phyloP scores from a whole-genome alignment of 92 coral and sea anemone species.

The Desmophyllum pertusum region DNA sequence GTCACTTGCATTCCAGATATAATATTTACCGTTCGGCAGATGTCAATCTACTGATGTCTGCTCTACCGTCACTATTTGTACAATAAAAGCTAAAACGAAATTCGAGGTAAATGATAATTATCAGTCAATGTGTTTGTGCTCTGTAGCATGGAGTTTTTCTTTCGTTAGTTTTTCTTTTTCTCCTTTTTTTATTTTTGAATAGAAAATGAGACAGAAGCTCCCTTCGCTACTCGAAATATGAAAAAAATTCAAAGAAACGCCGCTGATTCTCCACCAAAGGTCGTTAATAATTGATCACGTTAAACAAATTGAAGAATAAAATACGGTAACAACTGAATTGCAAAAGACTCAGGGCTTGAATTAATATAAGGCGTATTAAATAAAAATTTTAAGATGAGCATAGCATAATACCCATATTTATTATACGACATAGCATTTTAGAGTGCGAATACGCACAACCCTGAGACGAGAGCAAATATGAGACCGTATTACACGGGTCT shows the following conservation, averaged over 20 bases:
- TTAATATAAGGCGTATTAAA: not conserved
- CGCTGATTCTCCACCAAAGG: not conserved
- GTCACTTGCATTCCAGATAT: not conserved
- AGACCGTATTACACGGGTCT: too few species aligned
- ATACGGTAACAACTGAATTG: not conserved
- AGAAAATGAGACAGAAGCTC: not conserved
- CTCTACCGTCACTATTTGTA: not conserved
- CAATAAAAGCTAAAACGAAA: not conserved
- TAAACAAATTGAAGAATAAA: not conserved
- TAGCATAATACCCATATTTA: too few species aligned
- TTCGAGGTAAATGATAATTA: not conserved
- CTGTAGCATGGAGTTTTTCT: not conserved
- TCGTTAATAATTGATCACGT: not conserved
- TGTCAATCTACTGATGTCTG: not conserved
- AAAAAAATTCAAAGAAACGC: not conserved
- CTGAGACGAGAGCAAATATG: too few species aligned
- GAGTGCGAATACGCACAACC: too few species aligned
- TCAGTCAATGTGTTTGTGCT: too few species aligned
- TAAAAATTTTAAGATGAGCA: too few species aligned
- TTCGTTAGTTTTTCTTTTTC: not conserved
- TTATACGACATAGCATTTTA: too few species aligned
- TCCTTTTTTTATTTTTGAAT: not conserved
- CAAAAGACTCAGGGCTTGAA: not conserved
- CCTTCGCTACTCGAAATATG: not conserved
- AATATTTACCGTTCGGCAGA: not conserved